Conservation (phyloP, 30 jellyfish, hydroid and myxozoan species). For the Turritopsis dohrnii region DNA sequence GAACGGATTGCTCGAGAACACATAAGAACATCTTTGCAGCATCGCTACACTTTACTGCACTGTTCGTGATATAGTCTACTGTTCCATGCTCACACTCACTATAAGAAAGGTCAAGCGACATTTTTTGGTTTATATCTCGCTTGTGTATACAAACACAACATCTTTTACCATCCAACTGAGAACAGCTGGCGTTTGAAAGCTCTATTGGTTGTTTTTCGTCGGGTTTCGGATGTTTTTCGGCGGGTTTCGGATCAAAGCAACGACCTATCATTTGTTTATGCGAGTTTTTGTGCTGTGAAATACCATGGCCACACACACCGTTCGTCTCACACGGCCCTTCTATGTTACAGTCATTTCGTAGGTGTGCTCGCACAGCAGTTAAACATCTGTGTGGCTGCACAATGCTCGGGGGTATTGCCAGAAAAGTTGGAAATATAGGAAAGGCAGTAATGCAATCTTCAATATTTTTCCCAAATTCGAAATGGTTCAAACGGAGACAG, state of each 20-base stretch:
- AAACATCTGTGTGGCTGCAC: slow-evolving; percentile 12
- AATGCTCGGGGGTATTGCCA: not conserved
- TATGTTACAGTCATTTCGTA: not conserved
- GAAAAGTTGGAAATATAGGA: not conserved
- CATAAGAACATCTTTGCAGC: slow-evolving; percentile 2
- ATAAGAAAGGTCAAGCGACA: not conserved
- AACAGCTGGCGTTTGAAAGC: not conserved
- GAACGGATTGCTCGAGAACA: slow-evolving; percentile 41
- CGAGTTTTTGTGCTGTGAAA: not conserved
- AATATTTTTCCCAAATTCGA: not conserved
- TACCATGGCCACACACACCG: not conserved
- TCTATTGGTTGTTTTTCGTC: not conserved
- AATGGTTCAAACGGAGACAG: slow-evolving; percentile 23
- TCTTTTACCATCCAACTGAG: not conserved
- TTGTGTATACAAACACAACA: not conserved
- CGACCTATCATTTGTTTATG: too few relatives aligned
- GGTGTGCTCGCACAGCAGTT: not conserved
- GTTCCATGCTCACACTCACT: not conserved
- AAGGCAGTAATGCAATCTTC: not conserved
- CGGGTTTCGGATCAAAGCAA: too few relatives aligned
- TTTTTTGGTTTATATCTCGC: not conserved
- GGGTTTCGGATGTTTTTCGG: not conserved
- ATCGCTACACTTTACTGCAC: not conserved
- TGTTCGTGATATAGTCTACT: not conserved
- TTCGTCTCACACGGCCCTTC: too few relatives aligned